These are phyloP conservation scores for Dendrolimus houi DNA, from an alignment of 2,888 invertebrate species.

Conservation along the genomic window DNA sequence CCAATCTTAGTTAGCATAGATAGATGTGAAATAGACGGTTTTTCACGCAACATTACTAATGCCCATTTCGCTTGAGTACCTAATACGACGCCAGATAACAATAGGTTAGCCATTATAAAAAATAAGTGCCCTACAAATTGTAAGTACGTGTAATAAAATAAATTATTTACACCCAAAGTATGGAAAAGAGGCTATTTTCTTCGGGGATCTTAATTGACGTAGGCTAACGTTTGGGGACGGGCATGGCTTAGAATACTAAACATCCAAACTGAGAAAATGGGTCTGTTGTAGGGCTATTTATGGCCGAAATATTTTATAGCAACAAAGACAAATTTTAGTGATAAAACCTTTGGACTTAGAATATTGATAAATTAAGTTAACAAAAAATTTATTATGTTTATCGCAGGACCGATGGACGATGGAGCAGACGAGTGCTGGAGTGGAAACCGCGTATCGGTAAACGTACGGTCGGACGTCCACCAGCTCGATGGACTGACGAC, in stretches of 20 bases:
- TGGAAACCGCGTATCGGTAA: no score
- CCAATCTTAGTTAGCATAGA: no score
- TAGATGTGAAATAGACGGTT: no score
- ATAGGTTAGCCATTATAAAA: background rate
- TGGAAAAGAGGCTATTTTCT: background rate
- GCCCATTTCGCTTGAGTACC: no score
- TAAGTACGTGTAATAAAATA: background rate
- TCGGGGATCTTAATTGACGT: background rate
- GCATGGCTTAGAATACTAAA: constrained; percentile 4
- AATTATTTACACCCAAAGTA: background rate
- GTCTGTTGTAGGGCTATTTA: background rate
- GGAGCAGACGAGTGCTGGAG: no score
- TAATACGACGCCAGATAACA: no score
- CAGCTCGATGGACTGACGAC: no score
- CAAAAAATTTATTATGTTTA: no score
- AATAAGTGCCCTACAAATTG: background rate
- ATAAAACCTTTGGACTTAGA: background rate
- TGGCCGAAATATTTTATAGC: background rate
- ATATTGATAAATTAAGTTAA: no score
- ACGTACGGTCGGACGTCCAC: no score
- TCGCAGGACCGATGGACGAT: no score
- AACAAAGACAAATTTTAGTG: background rate
- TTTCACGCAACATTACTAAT: no score
- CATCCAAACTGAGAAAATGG: background rate
- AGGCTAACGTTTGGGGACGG: constrained; percentile 1